phyloP scores from a whole-genome alignment of 2,888 invertebrate genomes.

The Agonopterix subpropinquella region DNA sequence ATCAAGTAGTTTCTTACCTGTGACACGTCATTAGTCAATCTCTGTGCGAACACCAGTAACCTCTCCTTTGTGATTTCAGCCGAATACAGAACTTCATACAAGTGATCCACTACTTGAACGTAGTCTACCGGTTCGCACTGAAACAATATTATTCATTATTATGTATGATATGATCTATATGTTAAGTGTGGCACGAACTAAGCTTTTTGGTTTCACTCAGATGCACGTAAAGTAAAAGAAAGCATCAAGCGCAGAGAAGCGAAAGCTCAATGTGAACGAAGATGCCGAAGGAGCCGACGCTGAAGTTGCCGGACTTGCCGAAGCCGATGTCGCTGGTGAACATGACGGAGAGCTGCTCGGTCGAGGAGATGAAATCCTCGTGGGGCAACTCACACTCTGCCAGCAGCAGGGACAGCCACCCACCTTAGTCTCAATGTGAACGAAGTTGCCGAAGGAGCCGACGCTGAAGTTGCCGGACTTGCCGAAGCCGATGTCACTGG shows the following conservation, averaged over 20 bases:
- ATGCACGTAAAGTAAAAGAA: no score
- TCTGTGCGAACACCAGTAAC: slow-evolving; percentile 84
- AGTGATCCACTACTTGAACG: slow-evolving; percentile 82
- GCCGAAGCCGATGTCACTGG: no score
- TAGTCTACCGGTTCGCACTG: slow-evolving; percentile 87
- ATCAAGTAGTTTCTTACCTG: slow-evolving; percentile 53
- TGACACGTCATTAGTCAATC: slow-evolving; percentile 88
- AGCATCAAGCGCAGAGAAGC: no score
- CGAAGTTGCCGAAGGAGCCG: slow-evolving; percentile 82
- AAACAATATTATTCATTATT: slow-evolving; percentile 7
- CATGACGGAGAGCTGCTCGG: slow-evolving; percentile 84
- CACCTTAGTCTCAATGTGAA: slow-evolving; percentile 81
- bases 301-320: slow-evolving; percentile 75
- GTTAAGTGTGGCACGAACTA: no score
- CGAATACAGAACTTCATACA: slow-evolving; percentile 83
- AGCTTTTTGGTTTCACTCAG: no score
- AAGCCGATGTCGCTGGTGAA: no score
- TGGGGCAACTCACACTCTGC: slow-evolving; percentile 34
- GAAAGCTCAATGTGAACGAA: slow-evolving; percentile 72
- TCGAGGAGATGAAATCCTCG: slow-evolving; percentile 85
- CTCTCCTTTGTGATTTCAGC: slow-evolving; percentile 84
- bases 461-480: slow-evolving; percentile 77
- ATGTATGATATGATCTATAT: no score
- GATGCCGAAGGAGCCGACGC: slow-evolving; percentile 83
- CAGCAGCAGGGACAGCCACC: slow-evolving; percentile 9